Evolutionary conservation across 2,113 vertebrate species (phyloP).

Genomic region (Zootoca vivipara): DNA sequence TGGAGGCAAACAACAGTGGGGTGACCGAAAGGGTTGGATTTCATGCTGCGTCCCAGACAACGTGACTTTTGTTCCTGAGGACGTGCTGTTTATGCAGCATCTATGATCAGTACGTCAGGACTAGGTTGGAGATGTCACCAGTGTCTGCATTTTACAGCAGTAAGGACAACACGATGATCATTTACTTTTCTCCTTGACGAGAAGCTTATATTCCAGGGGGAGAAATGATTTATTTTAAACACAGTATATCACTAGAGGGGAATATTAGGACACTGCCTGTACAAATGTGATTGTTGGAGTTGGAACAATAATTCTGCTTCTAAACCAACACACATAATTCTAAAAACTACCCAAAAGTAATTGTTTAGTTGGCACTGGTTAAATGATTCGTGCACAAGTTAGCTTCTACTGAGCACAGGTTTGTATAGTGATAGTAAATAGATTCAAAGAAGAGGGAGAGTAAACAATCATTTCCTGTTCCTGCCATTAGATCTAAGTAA

Average conservation of each 20-base stretch:
- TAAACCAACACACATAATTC: neutral
- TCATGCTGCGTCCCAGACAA: neutral
- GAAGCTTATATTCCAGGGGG: neutral
- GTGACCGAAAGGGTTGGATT: neutral
- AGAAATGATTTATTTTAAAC: neutral
- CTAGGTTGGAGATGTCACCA: neutral
- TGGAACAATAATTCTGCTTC: neutral
- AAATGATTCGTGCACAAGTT: neutral
- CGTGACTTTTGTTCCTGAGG: conserved; percentile 7
- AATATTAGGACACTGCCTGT: neutral
- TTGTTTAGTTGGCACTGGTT: neutral
- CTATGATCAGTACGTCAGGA: neutral
- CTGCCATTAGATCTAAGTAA: conserved; percentile 69
- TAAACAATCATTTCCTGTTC: conserved; percentile 53
- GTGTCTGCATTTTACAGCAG: neutral
- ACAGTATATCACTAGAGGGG: neutral
- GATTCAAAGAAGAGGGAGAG: neutral
- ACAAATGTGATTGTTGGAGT: neutral
- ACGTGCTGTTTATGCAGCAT: conserved; percentile 14
- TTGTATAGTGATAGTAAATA: neutral
- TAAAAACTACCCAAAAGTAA: neutral
- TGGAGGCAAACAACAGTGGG: neutral
- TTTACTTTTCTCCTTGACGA: neutral
- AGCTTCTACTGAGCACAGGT: neutral
- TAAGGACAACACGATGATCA: neutral